Conservation (phyloP, 2,113 vertebrate genomes). For the Lethenteron reissneri region DNA sequence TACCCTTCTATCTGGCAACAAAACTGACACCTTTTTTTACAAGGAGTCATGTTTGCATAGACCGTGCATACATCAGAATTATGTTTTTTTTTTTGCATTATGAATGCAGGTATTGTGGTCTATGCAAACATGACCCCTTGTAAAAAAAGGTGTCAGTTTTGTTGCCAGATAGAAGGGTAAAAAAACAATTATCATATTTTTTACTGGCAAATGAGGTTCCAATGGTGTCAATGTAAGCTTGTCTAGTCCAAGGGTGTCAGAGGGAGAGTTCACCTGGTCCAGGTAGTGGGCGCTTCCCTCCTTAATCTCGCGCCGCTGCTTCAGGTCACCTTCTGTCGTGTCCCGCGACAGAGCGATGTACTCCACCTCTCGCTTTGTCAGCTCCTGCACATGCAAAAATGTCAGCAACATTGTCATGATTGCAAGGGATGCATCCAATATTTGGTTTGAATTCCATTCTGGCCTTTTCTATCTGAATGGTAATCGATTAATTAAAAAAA, state of each 20-base stretch:
- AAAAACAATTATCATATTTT: too few relatives aligned
- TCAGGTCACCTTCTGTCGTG: conserved; percentile 84
- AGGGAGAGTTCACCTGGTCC: conserved; percentile 48
- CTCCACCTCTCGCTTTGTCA: conserved; percentile 71
- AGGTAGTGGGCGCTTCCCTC: conserved; percentile 71
- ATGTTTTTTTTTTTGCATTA: too few relatives aligned
- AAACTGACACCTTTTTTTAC: too few relatives aligned
- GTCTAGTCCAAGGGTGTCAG: not conserved
- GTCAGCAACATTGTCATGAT: not conserved
- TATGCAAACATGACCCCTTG: too few relatives aligned
- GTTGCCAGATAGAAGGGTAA: too few relatives aligned
- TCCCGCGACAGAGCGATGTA: conserved; percentile 74
- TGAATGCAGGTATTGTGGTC: too few relatives aligned
- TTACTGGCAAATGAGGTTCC: too few relatives aligned
- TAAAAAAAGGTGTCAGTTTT: too few relatives aligned
- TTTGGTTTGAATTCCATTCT: not conserved
- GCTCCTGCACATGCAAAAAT: conserved; percentile 31
- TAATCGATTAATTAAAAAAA: not conserved
- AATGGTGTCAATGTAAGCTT: not conserved
- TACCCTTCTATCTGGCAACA: too few relatives aligned
- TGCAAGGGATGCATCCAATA: conserved; percentile 1
- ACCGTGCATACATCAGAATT: too few relatives aligned
- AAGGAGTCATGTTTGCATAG: too few relatives aligned
- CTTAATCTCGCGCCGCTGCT: conserved; percentile 77
- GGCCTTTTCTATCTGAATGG: conserved; percentile 1